Evolutionary conservation across 2,888 invertebrate genomes (phyloP), one percentile per base, ranked within the genome.

Genomic region (Aphrophora alni): DNA sequence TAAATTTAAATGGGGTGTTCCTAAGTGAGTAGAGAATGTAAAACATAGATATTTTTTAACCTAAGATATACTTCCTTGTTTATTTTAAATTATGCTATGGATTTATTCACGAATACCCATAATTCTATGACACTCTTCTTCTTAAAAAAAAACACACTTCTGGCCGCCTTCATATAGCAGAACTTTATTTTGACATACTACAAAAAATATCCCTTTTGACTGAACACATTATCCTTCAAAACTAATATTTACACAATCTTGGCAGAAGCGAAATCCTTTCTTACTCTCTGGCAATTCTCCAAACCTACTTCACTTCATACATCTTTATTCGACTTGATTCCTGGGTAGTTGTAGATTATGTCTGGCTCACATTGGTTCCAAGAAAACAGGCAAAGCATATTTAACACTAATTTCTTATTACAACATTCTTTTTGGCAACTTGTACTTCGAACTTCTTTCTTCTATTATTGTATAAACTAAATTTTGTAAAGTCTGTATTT

Each of bases 241-340:
- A 21, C 59, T 59, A 59, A 59, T 59, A 59, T 59, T 59, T 59
- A 59, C 59, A 59, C n/a, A 59, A 59, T 59, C 59, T 59, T 59
- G 59, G 59, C 59, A 59, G 59, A 59, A 59, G 59, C 59, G 59
- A 21, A 59, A 59, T 59, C 59, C 59, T 59, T 59, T 59, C 59
- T 59, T 21, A 59, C 59, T 59, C 14, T n/a, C 59, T 59, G 59
- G 59, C 59, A 59, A 59, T 4, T 59, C 59, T 59, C 59, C 59
- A 59, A 59, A 7, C 59, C 59, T 59, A 59, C 59, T n/a, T 59
- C 59, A 21, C 21, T 59, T 21, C 59, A 59, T 59, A 59, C 21
- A 59, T 59, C 59, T 59, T 59, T 59, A 59, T 59, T 59, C 59
- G 59, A 59, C 59, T 59, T 21, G 21, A 59, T 21, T 59, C 59